Conservation (phyloP, 2,888 invertebrate species). For the Phortica magna region DNA sequence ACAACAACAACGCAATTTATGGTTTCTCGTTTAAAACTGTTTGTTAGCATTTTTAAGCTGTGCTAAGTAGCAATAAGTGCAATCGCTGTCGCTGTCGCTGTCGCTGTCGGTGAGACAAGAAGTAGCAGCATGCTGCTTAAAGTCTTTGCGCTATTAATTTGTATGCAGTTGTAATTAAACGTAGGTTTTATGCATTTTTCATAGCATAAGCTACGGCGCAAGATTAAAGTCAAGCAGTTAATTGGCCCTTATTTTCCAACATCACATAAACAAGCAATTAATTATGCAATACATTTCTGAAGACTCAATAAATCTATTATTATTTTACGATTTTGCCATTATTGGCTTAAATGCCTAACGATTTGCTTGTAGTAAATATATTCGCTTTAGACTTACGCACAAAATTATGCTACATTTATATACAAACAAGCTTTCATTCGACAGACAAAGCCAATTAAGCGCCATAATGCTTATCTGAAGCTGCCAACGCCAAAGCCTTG, state of each 20-base stretch:
- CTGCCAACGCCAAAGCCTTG: background rate
- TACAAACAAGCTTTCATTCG: background rate
- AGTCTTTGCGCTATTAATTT: background rate
- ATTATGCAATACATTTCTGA: too few species aligned
- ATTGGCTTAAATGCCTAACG: too few species aligned
- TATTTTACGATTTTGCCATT: too few species aligned
- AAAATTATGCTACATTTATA: background rate
- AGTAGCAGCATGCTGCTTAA: too few species aligned
- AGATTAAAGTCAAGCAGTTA: too few species aligned
- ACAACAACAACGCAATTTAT: conserved; percentile 18
- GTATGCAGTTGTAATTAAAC: background rate
- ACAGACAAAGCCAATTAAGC: conserved; percentile 16
- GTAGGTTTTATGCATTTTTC: too few species aligned
- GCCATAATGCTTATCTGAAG: conserved; percentile 4
- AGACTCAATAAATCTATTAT: too few species aligned
- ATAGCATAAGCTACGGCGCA: too few species aligned
- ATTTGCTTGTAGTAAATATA: too few species aligned
- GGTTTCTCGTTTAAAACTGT: conserved; percentile 23
- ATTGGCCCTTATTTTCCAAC: too few species aligned
- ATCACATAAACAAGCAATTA: too few species aligned
- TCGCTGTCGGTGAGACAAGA: conserved; percentile 41
- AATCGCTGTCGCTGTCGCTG: conserved; percentile 52
- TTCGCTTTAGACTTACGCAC: background rate
- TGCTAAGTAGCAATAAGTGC: conserved; percentile 46
- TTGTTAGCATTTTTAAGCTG: conserved; percentile 20